Evolutionary conservation across 2,797 vertebrate species (phyloP), one percentile per base, ranked within the genome.

Genomic region (Alfaro cultratus): DNA sequence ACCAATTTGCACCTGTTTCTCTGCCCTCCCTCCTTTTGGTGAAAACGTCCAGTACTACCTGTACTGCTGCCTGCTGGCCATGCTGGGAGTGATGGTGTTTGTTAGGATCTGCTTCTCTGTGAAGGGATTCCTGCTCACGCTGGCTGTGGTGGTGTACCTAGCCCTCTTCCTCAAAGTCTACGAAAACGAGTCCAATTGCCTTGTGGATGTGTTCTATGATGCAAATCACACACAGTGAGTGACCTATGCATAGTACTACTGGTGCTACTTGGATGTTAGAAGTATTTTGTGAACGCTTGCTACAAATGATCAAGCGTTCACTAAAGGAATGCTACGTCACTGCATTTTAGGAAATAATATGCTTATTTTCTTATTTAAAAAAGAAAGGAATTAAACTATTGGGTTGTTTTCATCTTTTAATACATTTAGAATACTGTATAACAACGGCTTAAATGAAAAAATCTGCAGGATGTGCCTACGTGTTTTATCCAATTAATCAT

Each of bases 1-100:
- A 64, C 49, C 60, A 78, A 26, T 74, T 12, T 31, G 8, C 51
- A 12, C 26, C 15, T 74, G 46, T 46, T 41, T 47, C 29, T n/a
- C 55, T 26, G 39, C 39, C 7, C 5, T 3, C 34, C 10, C 7
- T 2, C 31, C 26, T 51, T 29, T 36, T 5, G n/a, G 60, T 45
- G 23, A 26, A 79, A 31, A 72, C 62, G 23, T 82, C 2, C 91
- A 98, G 97, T 98, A 98, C 87, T 98, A 97, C 90, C 94, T 98
- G 91, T 97, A 97, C 88, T 97, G 97, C 88, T 97, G 97, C 80
- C 93, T 97, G 85, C 85, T 97, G 93, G 97, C 96, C 46, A 97
- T 97, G 95, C 94, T 98, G 79, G 96, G 96, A 31, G 97, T 96
- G 79, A 94, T 97, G 29, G 95, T 97, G 81, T 98, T 97, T 78